Base-by-base conservation (phyloP, 1,140 invertebrate species). In the Kradibia gibbosae region DNA sequence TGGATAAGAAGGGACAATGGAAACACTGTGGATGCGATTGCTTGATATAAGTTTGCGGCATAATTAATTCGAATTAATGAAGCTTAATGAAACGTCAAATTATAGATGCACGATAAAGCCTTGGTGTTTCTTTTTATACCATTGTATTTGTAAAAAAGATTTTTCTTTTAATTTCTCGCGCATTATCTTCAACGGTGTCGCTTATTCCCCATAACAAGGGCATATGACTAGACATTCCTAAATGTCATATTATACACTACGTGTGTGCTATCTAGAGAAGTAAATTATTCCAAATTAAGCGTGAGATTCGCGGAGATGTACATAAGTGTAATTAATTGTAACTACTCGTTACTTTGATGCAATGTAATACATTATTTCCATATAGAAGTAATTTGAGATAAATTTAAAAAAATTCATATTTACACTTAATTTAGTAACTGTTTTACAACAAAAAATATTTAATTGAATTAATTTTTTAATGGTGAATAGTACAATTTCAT, bases 341-440 rank as follows among this genome's bases (percentile, higher is more conserved):
- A 36, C n/a, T 31, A 45, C 10, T 50, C 70, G 10, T 72, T 72
- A 50, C 42, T 72, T 48, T 20, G 20, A 15, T 48, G 20, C 17
- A 39, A 72, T 72, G 17, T 48, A n/a, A n/a, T n/a, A n/a, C n/a
- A 25, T 72, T 31, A 50, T 48, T 72, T 72, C 42, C 34, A 72
- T 20, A 13, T 10, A 72, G 17, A 3, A 48, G 22, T 25, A 31
- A 48, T 34, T 39, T 36, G 5, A 5, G 20, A 67, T 10, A 1
- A 67, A 34, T 67, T 39, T 65, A 39, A 10, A 39, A 5, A 67
- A 39, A 39, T 67, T 39, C 34, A 5, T 15, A 11, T 31, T 3
- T n/a, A n/a, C n/a, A n/a, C n/a, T n/a, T n/a, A n/a, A n/a, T n/a
- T n/a, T n/a, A n/a, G n/a, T n/a, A n/a, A n/a, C n/a, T n/a, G n/a